Evolutionary conservation across 2,888 invertebrate genomes (phyloP), one percentile per base, ranked within the genome.

Genomic region (Epirrita christyi): DNA sequence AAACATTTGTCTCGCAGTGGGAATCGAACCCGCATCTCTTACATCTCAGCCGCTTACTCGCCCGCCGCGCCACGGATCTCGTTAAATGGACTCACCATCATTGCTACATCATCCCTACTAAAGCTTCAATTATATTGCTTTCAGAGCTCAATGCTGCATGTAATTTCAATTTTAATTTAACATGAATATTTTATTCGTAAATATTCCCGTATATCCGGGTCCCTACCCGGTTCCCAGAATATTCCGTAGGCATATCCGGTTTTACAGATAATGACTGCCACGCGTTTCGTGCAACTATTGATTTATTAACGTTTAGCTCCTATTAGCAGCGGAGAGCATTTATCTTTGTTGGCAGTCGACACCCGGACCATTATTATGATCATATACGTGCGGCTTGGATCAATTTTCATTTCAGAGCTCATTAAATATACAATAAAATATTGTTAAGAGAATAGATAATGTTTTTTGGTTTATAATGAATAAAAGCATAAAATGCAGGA

Each of bases 271-370:
- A 73, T 75, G 71, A 71, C 69, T 66, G 61, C 62, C 62, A 63
- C 60, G n/a, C n/a, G 64, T 62, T 67, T 61, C 57, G 52, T 54
- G 52, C 57, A 50, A 67, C 71, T 80, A 83, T 83, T 83, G 83
- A 84, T 83, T 81, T 83, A 82, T 79, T 75, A 75, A 66, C 75
- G 73, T 75, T 82, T 80, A 82, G 73, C 73, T 71, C 66, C 72
- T 73, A 80, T 82, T 74, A 76, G 68, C 63, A 48, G 61, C 40
- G 42, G 56, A 58, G 63, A 64, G 59, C 71, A 72, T 73, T 72
- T 69, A 73, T 76, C 73, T 73, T 66, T 55, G 71, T 63, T 67
- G 58, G 61, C 67, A 69, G 66, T 65, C 60, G 44, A 60, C 65
- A 63, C 62, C 58, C 62, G 46, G 43, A 27, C 37, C 13, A 10